Conservation (phyloP, 2,113 vertebrate genomes). For the Quiscalus mexicanus region DNA sequence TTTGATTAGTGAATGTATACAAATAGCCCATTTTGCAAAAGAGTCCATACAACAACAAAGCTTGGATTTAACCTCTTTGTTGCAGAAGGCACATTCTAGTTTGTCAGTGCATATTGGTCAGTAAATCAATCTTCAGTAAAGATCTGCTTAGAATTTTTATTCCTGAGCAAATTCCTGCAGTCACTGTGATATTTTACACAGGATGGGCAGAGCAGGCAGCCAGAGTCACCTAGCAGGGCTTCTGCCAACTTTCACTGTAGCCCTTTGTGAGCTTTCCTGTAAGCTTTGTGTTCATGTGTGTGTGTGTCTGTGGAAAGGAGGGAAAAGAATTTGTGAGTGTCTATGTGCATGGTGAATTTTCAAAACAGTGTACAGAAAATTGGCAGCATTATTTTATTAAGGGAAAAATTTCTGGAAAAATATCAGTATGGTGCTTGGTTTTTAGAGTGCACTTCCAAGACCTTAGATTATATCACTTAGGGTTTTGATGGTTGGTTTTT, state of each 20-base stretch:
- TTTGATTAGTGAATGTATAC: background rate
- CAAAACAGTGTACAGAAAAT: background rate
- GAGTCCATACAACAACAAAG: background rate
- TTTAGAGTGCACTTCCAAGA: background rate
- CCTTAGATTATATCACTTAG: background rate
- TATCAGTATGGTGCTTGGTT: background rate
- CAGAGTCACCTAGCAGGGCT: background rate
- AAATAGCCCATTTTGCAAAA: background rate
- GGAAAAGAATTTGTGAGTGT: rapidly evolving
- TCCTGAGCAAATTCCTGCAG: background rate
- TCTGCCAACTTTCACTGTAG: background rate
- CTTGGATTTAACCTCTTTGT: background rate
- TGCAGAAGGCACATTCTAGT: background rate
- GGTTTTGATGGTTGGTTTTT: background rate
- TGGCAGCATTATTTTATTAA: background rate
- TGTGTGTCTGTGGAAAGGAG: background rate
- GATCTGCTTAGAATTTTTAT: background rate
- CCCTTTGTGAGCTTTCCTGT: background rate
- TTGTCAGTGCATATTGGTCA: background rate
- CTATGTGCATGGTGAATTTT: rapidly evolving
- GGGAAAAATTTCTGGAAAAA: background rate
- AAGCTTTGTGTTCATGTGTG: background rate
- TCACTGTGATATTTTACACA: background rate
- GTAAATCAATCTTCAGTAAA: constrained; percentile 16
- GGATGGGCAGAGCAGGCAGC: background rate